Evolutionary conservation across 2,888 invertebrate species (phyloP), one percentile per base, ranked within the genome.

Genomic region (Dichetophora obliterata): DNA sequence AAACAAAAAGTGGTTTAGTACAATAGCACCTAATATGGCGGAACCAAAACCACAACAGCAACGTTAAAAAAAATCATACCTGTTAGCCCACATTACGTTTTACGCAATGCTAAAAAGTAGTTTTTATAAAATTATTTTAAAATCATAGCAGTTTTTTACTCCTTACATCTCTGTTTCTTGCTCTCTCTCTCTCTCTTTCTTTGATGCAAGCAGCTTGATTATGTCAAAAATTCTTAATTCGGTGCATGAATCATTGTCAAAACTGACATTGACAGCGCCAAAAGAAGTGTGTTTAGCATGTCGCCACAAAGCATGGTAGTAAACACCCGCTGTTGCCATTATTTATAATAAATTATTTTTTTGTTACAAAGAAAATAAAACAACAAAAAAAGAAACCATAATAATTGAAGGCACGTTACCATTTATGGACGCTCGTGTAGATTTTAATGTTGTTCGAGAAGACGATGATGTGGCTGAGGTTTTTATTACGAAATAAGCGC

Each of bases 221-320:
- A 52, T 52, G 52, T 54, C 19, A 71, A 37, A 37, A 59, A 27
- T 16, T 34, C 34, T 43, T 48, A 43, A 57, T 19, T 31, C n/a
- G 19, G 54, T 48, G 52, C 54, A 74, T 74, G 74, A 74, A 66
- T 74, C 74, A 74, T 24, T 74, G 74, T 34, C 65, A 66, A 22
- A 74, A 54, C 22, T 66, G 74, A 65, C 74, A 74, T 74, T 74
- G 74, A 74, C 37, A 50, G 54, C 52, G 24, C 54, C 66, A 66
- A 66, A 52, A 57, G 37, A 71, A 71, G 37, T 19, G n/a, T 71
- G 43, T 19, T 43, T 22, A 59, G 71, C 16, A 37, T 59, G 71
- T 24, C 57, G 71, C 52, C 27, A 70, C 34, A 24, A 70, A 31
- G 11, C 37, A n/a, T 43, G 57, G 37, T 16, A 59, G 37, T 16